Base-by-base conservation (phyloP, 1,140 invertebrate genomes). In the Oedothorax gibbosus region DNA sequence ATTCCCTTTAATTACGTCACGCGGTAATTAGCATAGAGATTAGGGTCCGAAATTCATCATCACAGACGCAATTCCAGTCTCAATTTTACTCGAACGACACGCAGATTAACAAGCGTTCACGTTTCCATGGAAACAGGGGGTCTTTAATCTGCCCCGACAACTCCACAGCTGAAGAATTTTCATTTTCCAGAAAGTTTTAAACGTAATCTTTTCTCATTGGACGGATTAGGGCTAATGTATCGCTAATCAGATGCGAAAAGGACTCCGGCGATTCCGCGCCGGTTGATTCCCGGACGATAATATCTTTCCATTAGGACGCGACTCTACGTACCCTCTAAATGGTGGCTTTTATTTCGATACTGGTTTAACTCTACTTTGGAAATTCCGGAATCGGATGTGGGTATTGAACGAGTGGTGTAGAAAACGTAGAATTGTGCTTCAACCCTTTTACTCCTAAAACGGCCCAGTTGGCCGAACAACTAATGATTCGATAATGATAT, bases 201-300 rank as follows among this genome's bases (percentile, higher is more conserved):
- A 71, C 21, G 53, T 51, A 77, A 77, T 69, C 77, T 79, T 79
- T 54, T 66, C 62, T 79, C 77, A 68, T 79, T 79, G 66, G 65
- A 68, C 50, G 62, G 77, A 79, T 66, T 68, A 68, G 35, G 50
- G 65, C 51, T 69, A 79, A 79, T 79, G 77, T 79, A 79, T 79
- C 14, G 65, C 65, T 79, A 79, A 79, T 79, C 77, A 79, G 77
- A 79, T 66, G 75, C 35, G 49, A 51, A 77, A 51, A 56, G 21
- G 15, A 7, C n/a, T 18, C 15, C 60, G 49, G 50, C 20, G 10
- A 56, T 14, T 51, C 75, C 51, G 65, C 56, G 75, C 21, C 56
- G 75, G 11, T 51, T 12, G 20, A 65, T 21, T 54, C 51, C 50
- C 21, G 54, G 3, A 68, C 65, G 15, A 49, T 79, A 79, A 79